Evolutionary conservation across 2,888 invertebrate genomes (phyloP).

Genomic region (Dasypogon diadema): DNA sequence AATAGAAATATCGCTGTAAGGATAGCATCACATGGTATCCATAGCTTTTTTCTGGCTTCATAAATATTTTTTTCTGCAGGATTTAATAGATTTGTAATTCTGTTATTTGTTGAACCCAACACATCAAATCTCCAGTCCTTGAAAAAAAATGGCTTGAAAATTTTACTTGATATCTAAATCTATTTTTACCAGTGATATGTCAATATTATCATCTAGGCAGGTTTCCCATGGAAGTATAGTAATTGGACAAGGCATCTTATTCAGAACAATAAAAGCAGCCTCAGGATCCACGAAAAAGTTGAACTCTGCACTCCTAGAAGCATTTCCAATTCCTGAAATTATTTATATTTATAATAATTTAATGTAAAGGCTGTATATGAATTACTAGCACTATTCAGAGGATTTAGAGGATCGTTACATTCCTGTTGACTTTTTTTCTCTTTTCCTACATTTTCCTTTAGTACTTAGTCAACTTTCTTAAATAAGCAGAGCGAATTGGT

Average conservation of each 20-base stretch:
- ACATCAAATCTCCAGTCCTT: conserved; percentile 71
- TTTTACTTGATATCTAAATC: no score
- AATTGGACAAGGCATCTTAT: conserved; percentile 72
- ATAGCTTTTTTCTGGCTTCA: conserved; percentile 59
- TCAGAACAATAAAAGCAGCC: conserved; percentile 79
- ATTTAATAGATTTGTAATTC: conserved; percentile 70
- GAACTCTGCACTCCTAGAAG: conserved; percentile 77
- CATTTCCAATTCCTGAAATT: conserved; percentile 75
- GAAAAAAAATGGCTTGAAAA: background rate
- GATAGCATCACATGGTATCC: conserved; percentile 71
- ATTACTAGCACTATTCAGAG: no score
- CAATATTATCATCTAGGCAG: conserved; percentile 67
- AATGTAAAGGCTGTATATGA: no score
- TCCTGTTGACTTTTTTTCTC: no score
- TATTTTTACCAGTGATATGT: conserved; percentile 62
- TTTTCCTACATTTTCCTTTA: no score
- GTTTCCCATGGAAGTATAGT: conserved; percentile 80
- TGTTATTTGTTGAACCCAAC: conserved; percentile 66
- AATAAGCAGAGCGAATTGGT: no score
- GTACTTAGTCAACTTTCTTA: no score
- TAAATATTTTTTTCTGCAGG: conserved; percentile 68
- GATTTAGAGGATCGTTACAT: no score
- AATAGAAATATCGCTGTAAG: conserved; percentile 69
- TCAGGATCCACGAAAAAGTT: conserved; percentile 85
- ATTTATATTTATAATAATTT: no score